Base-by-base conservation (phyloP, 2,888 invertebrate species). In the Cerceris rybyensis region DNA sequence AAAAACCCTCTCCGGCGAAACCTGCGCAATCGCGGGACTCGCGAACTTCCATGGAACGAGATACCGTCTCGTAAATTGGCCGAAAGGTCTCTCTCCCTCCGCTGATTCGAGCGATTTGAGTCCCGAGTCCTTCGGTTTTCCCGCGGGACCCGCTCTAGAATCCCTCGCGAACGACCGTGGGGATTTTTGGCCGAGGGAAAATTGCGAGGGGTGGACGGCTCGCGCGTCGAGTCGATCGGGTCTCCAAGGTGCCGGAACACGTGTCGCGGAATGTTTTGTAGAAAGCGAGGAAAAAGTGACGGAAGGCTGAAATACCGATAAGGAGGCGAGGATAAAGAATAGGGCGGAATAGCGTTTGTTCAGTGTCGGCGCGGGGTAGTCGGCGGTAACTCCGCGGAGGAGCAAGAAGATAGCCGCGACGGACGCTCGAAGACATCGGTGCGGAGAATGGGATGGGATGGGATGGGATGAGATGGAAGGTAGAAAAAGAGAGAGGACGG, bases 171-270 rank as follows among this genome's bases (percentile, higher is more conserved):
- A 46, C 46, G 8, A 46, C 46, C 13, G 5, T 52, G 55, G 59
- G 42, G n/a, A 49, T 39, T 8, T 16, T 17, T 59, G 28, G 41
- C 49, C n/a, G 61, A 60, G 71, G 49, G 74, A 66, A 28, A 28
- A 28, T 28, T 28, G 28, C 28, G 28, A 4, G 28, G 28, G 28
- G 28, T n/a, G 4, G 28, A 28, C 28, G 28, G 28, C 28, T 28
- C 28, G 28, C 28, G 28, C 28, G 1, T 28, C 75, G 68, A 70
- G 67, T 74, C 73, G 69, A 78, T 75, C 70, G 82, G 70, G 78
- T 80, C 80, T 55, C 54, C 57, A 66, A 88, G 85, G 88, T 88
- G 88, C 81, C 85, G 81, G 85, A 88, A 88, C 88, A 88, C 84
- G 87, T 88, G 88, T 88, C 84, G 79, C 77, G 52, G 59, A 52